Evolutionary conservation across 2,113 vertebrate genomes (phyloP).

Genomic region (Willisornis vidua): DNA sequence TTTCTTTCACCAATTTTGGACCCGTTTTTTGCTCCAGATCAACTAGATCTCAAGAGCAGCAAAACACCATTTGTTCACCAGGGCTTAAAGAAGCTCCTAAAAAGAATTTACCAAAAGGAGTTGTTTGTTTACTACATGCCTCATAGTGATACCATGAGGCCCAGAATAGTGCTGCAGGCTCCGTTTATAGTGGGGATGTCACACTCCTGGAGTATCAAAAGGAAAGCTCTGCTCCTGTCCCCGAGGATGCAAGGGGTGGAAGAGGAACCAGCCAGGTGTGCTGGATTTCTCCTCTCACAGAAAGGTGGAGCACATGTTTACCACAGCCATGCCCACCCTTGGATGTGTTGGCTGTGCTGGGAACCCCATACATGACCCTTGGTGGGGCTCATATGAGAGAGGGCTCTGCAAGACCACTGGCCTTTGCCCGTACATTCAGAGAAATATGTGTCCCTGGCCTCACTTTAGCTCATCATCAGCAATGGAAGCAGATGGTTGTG

Average conservation of each 20-base stretch:
- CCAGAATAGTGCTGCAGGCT: not conserved
- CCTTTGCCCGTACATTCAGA: not conserved
- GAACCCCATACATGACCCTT: accelerated
- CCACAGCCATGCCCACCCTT: not conserved
- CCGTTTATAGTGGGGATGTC: not conserved
- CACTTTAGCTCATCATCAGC: not conserved
- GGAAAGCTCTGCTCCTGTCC: not conserved
- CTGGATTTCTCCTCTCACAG: not conserved
- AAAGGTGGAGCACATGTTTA: not conserved
- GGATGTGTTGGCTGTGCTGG: not conserved
- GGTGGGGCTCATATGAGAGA: accelerated
- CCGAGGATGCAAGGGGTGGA: accelerated
- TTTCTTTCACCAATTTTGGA: not conserved
- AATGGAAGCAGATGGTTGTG: accelerated
- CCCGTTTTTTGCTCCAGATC: not conserved
- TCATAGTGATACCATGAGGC: not conserved
- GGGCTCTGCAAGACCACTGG: not conserved
- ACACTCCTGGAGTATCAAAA: not conserved
- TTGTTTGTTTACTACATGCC: not conserved
- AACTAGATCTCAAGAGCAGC: not conserved
- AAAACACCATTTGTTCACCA: not conserved
- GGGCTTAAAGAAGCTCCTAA: not conserved
- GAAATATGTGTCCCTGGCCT: accelerated
- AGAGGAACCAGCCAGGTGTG: not conserved
- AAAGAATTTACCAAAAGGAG: not conserved